phyloP scores from a whole-genome alignment of 2,888 invertebrate genomes.

The Odontocerum albicorne region DNA sequence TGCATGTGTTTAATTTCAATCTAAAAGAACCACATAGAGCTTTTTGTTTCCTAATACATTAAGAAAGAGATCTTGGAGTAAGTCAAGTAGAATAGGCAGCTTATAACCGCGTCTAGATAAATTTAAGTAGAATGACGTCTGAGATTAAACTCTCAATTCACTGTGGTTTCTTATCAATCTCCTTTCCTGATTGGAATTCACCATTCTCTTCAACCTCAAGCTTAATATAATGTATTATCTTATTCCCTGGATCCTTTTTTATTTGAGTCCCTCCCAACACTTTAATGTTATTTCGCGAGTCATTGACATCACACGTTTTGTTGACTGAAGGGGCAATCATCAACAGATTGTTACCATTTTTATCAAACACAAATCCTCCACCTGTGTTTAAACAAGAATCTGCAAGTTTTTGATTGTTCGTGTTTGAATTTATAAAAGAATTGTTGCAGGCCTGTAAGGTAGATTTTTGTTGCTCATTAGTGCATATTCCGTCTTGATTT shows the following conservation, averaged over 20 bases:
- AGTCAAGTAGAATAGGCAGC: no score
- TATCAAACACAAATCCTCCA: constrained; percentile 58
- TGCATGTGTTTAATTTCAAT: no score
- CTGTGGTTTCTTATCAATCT: constrained; percentile 9
- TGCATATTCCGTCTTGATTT: background rate
- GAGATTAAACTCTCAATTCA: no score
- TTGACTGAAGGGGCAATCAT: constrained; percentile 63
- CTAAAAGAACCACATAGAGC: no score
- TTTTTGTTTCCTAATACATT: no score
- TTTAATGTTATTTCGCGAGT: constrained; percentile 19
- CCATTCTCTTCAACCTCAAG: constrained; percentile 29
- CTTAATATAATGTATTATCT: constrained; percentile 27
- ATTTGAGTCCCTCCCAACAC: constrained; percentile 9
- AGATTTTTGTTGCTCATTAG: constrained; percentile 14
- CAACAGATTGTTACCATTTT: constrained; percentile 66
- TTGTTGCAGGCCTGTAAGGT: background rate
- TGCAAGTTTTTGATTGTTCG: constrained; percentile 10
- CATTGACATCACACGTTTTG: constrained; percentile 19
- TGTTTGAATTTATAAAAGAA: constrained; percentile 13
- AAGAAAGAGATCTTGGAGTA: no score
- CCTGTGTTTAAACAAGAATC: constrained; percentile 44
- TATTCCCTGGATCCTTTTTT: constrained; percentile 24
- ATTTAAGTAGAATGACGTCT: no score
- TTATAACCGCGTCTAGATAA: no score
- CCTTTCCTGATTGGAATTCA: constrained; percentile 20